Percentiles rank a stretch among this genome's conserved stretches.
These are phyloP conservation scores for Idaea biselata DNA, from an alignment of 2,888 invertebrate species.

Conservation along the genomic window DNA sequence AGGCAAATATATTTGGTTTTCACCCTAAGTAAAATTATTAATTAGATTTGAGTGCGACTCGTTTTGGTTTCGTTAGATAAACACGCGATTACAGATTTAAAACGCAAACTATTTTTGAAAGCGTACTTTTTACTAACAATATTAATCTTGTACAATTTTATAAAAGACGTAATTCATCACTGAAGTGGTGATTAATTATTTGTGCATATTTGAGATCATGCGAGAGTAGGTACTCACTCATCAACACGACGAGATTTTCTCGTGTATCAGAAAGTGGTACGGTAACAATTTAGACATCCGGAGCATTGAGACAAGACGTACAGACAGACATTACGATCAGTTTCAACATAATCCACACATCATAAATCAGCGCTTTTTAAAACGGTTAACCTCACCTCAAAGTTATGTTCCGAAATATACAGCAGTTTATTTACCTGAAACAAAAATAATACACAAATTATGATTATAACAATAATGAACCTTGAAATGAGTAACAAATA, in stretches of 20 bases:
- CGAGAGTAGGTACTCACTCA: not conserved
- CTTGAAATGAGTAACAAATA: slow-evolving; percentile 32
- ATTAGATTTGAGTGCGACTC: not conserved
- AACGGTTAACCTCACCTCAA: slow-evolving; percentile 55
- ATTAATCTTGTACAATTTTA: not conserved
- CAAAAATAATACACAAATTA: slow-evolving; percentile 42
- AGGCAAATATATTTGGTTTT: no score
- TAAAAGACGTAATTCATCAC: not conserved
- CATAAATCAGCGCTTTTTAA: not conserved
- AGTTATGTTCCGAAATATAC: slow-evolving; percentile 38
- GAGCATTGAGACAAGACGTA: not conserved
- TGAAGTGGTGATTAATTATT: not conserved
- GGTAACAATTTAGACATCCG: not conserved
- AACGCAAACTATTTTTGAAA: not conserved
- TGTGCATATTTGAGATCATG: not conserved
- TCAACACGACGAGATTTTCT: not conserved
- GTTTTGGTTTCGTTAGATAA: not conserved
- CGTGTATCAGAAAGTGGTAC: not conserved
- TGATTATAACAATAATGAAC: slow-evolving; percentile 28
- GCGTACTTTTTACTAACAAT: not conserved
- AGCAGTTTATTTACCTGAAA: slow-evolving; percentile 63
- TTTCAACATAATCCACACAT: not conserved
- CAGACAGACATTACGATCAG: not conserved
- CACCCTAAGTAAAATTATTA: not conserved
- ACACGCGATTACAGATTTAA: not conserved